Conservation (phyloP, 2,113 vertebrate species). For the Ondatra zibethicus region DNA sequence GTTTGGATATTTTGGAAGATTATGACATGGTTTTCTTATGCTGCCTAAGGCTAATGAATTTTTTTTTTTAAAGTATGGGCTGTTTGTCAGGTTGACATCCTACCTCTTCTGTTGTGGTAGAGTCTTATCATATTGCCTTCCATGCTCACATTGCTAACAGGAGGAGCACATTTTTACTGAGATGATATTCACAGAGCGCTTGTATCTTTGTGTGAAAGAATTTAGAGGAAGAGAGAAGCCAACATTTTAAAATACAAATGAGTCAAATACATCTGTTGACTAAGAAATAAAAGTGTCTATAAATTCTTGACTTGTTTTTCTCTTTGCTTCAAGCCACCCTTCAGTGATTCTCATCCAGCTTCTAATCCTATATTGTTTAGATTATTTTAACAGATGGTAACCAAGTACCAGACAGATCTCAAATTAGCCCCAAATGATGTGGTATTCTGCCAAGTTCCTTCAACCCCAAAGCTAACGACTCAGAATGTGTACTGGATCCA, state of each 20-base stretch:
- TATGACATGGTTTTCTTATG: not conserved
- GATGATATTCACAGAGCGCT: not conserved
- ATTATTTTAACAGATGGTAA: not conserved
- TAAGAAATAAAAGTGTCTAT: not conserved
- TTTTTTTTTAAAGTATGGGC: not conserved
- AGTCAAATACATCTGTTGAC: not conserved
- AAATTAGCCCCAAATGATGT: not conserved
- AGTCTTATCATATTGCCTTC: not conserved
- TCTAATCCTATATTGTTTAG: not conserved
- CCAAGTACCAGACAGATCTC: not conserved
- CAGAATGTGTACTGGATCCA: too few species aligned
- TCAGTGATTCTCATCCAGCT: not conserved
- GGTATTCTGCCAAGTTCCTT: not conserved
- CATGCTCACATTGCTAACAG: not conserved
- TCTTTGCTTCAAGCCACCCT: not conserved
- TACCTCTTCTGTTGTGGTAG: fast-evolving
- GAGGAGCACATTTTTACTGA: not conserved
- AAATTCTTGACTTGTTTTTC: not conserved
- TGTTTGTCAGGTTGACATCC: not conserved
- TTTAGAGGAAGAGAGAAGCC: conserved; percentile 11
- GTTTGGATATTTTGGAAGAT: not conserved
- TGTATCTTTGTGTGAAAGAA: conserved; percentile 4
- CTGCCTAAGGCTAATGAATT: not conserved
- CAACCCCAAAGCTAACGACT: not conserved
- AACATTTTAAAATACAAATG: not conserved